Evolutionary conservation across 2,113 vertebrate species (phyloP).

Genomic region (Chloropsis cyanopogon): DNA sequence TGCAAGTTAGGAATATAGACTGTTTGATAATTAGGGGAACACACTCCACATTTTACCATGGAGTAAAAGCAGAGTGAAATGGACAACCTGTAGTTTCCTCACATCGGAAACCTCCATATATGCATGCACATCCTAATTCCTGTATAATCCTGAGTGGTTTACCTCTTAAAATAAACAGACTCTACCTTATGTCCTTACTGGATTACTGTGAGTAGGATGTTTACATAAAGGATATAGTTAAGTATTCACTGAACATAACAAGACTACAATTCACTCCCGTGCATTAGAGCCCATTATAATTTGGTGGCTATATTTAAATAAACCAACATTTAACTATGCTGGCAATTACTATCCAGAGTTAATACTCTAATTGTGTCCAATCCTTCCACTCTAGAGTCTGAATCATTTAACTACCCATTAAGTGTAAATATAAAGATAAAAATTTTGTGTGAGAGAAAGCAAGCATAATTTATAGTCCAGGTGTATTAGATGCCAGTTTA

Average conservation of each 20-base stretch:
- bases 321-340: constrained; percentile 1
- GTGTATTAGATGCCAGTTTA: background rate
- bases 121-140: constrained; percentile 47
- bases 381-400: background rate
- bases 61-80: background rate
- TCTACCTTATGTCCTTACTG: constrained; percentile 59
- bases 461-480: background rate
- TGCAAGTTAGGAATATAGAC: background rate
- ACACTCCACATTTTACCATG: background rate
- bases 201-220: constrained; percentile 67
- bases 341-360: constrained; percentile 12
- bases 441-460: background rate
- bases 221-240: constrained; percentile 64
- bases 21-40: background rate
- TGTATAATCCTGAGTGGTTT: constrained; percentile 49
- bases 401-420: background rate
- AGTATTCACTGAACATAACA: constrained; percentile 53
- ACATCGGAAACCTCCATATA: background rate
- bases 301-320: constrained; percentile 58
- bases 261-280: constrained; percentile 39
- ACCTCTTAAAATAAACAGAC: constrained; percentile 60
- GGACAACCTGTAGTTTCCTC: background rate
- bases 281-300: constrained; percentile 43
- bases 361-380: constrained; percentile 4
- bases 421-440: background rate